These are phyloP conservation scores for Polietes domitor DNA, from an alignment of 2,888 invertebrate genomes.

Conservation along the genomic window DNA sequence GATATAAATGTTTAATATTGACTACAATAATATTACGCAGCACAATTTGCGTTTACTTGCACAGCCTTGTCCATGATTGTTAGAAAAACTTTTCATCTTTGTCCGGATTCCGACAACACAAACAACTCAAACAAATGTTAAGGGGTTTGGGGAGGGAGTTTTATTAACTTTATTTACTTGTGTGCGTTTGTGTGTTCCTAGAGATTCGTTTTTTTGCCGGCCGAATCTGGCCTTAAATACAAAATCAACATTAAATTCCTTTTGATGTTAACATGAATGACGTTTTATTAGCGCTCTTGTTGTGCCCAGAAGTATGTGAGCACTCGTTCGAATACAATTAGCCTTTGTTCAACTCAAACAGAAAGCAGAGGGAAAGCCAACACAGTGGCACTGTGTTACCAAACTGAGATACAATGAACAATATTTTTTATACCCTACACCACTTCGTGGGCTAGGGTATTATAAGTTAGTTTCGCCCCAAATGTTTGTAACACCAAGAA, in stretches of 20 bases:
- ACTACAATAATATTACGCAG: neutral
- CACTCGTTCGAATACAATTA: neutral
- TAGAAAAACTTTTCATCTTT: neutral
- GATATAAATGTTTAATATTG: neutral
- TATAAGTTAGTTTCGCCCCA: too few species aligned
- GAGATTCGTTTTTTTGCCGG: neutral
- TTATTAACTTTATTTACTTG: neutral
- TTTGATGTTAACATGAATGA: constrained; percentile 3
- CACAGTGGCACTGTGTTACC: constrained; percentile 39
- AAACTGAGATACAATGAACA: neutral
- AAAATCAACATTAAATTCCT: constrained; percentile 5
- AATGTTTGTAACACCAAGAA: too few species aligned
- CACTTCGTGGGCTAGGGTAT: too few species aligned
- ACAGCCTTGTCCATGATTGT: neutral
- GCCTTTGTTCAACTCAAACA: neutral
- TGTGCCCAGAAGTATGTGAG: neutral
- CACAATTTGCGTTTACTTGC: neutral
- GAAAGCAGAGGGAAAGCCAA: neutral
- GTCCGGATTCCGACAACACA: neutral
- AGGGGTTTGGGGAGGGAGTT: neutral
- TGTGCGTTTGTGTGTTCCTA: neutral
- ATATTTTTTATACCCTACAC: neutral
- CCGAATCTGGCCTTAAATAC: neutral
- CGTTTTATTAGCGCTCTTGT: neutral
- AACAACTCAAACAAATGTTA: neutral